A percentile compares a stretch with the other conserved stretches of the same genome.
Evolutionary conservation across 35 echinoderm and acorn worm species (phyloP).

Genomic region (Apostichopus californicus): DNA sequence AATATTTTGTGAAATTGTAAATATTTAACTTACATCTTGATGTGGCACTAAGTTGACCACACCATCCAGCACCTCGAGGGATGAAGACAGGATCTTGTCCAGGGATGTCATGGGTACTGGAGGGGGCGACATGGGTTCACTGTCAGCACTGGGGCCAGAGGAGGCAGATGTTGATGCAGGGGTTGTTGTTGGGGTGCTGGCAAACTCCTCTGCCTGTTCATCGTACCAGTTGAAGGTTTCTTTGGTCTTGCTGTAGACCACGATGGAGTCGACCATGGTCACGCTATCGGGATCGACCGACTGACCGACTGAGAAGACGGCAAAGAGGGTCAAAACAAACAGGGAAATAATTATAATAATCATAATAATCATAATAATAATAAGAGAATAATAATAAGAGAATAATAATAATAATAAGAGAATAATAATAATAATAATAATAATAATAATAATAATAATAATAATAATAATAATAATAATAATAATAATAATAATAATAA

Average conservation of each 20-base stretch:
- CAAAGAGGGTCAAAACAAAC: background rate
- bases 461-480: too few species aligned
- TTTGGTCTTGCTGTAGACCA: conserved; percentile 98
- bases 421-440: too few species aligned
- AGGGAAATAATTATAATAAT: background rate
- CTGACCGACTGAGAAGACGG: conserved; percentile 74
- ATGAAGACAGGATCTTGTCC: conserved; percentile 84
- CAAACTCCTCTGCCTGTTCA: conserved; percentile 94
- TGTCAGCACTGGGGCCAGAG: conserved; percentile 53
- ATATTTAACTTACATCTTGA: conserved; percentile 38
- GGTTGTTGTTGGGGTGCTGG: conserved; percentile 61
- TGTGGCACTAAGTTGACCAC: conserved; percentile 70
- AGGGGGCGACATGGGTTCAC: conserved; percentile 66
- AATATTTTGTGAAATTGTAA: too few species aligned
- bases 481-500: too few species aligned
- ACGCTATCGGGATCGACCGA: conserved; percentile 91
- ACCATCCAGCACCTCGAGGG: conserved; percentile 88
- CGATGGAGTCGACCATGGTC: conserved; percentile 99
- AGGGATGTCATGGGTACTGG: conserved; percentile 83
- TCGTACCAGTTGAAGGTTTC: conserved; percentile 96
- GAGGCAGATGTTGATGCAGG: conserved; percentile 61
- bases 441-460: too few species aligned
- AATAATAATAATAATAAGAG: too few species aligned
- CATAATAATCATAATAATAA: too few species aligned
- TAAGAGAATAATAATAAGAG: too few species aligned